phyloP scores from a whole-genome alignment of 2,888 invertebrate genomes.

The Eumacrocentrus americanus region DNA sequence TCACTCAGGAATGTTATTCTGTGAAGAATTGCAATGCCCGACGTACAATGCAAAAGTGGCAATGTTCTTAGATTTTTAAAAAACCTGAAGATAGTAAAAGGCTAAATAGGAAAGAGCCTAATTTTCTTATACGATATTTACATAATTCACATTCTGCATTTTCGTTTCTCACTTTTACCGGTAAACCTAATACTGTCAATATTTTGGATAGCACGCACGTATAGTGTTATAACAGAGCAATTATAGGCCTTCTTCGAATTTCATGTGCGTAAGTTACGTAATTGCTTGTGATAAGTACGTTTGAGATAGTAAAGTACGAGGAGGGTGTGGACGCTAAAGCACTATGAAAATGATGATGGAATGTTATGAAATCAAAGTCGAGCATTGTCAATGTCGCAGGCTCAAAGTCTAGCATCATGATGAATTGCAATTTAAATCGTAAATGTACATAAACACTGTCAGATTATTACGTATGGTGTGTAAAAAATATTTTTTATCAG shows the following conservation, averaged over 20 bases:
- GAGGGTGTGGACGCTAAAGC: no score
- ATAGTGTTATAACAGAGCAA: slow-evolving; percentile 18
- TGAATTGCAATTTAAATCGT: no score
- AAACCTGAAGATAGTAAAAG: no score
- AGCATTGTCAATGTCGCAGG: no score
- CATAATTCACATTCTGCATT: slow-evolving; percentile 3
- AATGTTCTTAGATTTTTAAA: no score
- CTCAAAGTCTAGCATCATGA: neutral
- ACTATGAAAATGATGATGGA: no score
- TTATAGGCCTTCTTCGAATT: slow-evolving; percentile 12
- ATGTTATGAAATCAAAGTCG: no score
- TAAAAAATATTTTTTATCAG: neutral
- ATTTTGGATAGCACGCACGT: neutral
- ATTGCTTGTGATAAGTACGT: neutral
- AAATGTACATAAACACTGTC: neutral
- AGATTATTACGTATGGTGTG: neutral
- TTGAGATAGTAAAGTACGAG: no score
- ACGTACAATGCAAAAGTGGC: neutral
- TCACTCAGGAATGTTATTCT: slow-evolving; percentile 53
- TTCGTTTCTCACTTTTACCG: slow-evolving; percentile 10
- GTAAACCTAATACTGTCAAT: slow-evolving; percentile 15
- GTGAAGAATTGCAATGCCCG: slow-evolving; percentile 10
- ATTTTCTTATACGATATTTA: no score
- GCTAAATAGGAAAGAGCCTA: no score
- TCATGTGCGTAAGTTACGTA: neutral